phyloP scores from a whole-genome alignment of 2,797 vertebrate genomes.

The Discoglossus pictus region DNA sequence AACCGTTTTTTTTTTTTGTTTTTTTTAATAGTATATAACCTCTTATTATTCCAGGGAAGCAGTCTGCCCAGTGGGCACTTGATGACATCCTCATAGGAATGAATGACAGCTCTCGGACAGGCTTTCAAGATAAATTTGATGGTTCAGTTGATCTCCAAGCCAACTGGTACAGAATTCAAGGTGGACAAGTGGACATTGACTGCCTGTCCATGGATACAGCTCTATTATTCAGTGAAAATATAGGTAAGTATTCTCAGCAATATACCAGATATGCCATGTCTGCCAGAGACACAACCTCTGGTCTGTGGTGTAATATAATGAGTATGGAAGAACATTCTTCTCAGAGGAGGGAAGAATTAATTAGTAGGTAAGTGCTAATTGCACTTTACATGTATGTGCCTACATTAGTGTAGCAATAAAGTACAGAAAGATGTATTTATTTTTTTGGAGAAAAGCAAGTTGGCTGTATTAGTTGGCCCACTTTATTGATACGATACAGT shows the following conservation, averaged over 20 bases:
- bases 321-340: too few species aligned
- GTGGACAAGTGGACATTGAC: constrained; percentile 91
- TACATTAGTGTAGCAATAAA: too few species aligned
- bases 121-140: constrained; percentile 96
- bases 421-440: too few species aligned
- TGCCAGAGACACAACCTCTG: too few species aligned
- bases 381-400: constrained; percentile 13
- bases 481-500: too few species aligned
- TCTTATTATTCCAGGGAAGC: constrained; percentile 75
- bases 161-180: constrained; percentile 96
- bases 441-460: too few species aligned
- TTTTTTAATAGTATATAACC: too few species aligned
- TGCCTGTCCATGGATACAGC: constrained; percentile 93
- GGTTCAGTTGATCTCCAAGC: constrained; percentile 85
- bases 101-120: constrained; percentile 95
- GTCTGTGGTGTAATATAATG: too few species aligned
- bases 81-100: constrained; percentile 94
- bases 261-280: background rate
- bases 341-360: too few species aligned
- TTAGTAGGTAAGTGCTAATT: too few species aligned
- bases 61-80: constrained; percentile 94
- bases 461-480: too few species aligned
- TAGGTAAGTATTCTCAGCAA: constrained; percentile 64
- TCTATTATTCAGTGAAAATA: constrained; percentile 87
- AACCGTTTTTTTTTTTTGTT: too few species aligned